Percentiles rank a stretch among this genome's conserved stretches.
Conservation (phyloP, 2,888 invertebrate species). For the Phania funesta region DNA sequence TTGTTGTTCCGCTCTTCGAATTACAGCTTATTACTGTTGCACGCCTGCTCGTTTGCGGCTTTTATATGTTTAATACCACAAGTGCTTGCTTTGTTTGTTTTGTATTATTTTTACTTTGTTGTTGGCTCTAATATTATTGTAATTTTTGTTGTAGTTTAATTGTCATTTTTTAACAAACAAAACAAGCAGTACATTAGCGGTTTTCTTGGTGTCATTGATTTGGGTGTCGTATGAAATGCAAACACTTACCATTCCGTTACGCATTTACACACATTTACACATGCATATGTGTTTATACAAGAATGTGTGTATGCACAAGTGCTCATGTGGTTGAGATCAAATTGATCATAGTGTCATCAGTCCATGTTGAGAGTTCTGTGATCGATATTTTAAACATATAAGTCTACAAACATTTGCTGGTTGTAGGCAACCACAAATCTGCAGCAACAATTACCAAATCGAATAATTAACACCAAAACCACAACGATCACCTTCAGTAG, state of each 20-base stretch:
- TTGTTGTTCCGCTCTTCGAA: background rate
- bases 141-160: background rate
- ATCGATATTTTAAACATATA: background rate
- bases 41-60: constrained; percentile 50
- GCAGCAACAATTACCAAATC: background rate
- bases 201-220: constrained; percentile 51
- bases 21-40: background rate
- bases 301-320: background rate
- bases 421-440: background rate
- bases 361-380: background rate
- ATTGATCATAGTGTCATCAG: background rate
- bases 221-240: constrained; percentile 49
- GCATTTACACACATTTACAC: background rate
- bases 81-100: background rate
- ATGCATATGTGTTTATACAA: background rate
- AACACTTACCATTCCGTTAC: background rate
- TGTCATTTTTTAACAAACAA: background rate
- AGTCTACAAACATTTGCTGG: background rate
- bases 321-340: background rate
- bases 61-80: background rate
- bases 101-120: background rate
- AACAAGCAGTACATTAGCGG: constrained; percentile 28
- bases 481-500: background rate
- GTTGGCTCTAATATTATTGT: background rate
- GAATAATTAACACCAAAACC: background rate